These are phyloP conservation scores for Fulmarus glacialis DNA, from an alignment of 2,113 vertebrate genomes.

Conservation along the genomic window DNA sequence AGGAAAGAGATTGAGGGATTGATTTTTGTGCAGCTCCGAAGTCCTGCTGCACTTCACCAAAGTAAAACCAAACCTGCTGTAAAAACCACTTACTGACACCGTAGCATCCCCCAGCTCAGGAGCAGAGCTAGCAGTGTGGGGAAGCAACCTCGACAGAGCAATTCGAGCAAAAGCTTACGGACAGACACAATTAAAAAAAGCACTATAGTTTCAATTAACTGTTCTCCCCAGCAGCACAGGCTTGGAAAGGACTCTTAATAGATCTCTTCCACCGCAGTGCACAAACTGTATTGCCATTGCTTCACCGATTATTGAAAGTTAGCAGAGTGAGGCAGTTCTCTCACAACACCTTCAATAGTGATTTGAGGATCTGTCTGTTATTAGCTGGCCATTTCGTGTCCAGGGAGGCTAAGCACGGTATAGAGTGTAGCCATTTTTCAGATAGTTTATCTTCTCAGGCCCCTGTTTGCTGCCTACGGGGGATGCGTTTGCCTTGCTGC, in stretches of 20 bases:
- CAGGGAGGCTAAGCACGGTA: not conserved
- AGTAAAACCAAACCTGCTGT: not conserved
- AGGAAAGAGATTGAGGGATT: not conserved
- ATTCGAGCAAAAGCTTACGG: not conserved
- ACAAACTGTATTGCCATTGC: conserved; percentile 67
- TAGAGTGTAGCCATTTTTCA: not conserved
- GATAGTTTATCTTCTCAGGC: not conserved
- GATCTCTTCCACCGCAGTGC: conserved; percentile 67
- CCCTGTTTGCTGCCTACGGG: fast-evolving
- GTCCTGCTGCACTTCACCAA: not conserved
- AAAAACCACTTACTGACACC: not conserved
- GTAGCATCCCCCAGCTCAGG: not conserved
- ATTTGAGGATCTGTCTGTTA: conserved; percentile 47
- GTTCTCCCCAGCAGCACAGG: conserved; percentile 23
- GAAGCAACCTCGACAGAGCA: not conserved
- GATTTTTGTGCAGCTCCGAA: not conserved
- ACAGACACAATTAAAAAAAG: conserved; percentile 66
- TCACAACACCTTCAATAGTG: conserved; percentile 30
- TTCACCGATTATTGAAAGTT: conserved; percentile 51
- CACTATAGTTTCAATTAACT: conserved; percentile 69
- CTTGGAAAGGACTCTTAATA: conserved; percentile 61
- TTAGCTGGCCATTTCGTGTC: not conserved
- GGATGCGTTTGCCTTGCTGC: not conserved
- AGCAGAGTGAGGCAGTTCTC: conserved; percentile 64
- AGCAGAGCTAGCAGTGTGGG: not conserved